Base-by-base conservation (phyloP, 1,140 invertebrate species). In the Pararge aegeria region DNA sequence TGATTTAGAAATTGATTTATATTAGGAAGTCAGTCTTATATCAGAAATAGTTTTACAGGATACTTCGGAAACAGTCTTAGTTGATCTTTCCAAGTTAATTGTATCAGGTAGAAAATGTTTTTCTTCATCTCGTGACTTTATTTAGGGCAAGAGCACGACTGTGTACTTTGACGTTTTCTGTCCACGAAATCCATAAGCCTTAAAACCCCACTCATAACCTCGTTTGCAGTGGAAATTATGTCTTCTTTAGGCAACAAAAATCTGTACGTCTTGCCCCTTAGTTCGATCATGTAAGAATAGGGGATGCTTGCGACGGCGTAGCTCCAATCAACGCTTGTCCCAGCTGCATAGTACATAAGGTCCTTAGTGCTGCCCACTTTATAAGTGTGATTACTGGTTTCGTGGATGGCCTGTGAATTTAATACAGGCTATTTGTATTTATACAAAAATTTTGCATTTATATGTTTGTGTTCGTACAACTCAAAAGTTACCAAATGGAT, bases 201-300 rank as follows among this genome's bases (percentile, higher is more conserved):
- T 1, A 93, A 57, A 5, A 94, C 77, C 1, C 93, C 93, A 53
- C 91, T 91, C 70, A 94, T 92, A 0, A 92, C 91, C 83, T 95
- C 94, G 38, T 87, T 62, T 1, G 91, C 92, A 6, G 94, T 94
- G 0, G 92, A 89, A 3, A 91, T 67, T 37, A 96, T 96, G 70
- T 94, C 91, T 21, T 89, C 78, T 37, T 93, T 92, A 0, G 95
- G 95, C 7, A 96, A 83, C 0, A 94, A 48, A 70, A 96, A 96
- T 5, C 94, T 94, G 15, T 88, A 75, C 7, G 80, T 74, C 53
- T 87, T 87, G 9, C 94, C 93, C 2, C 94, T 87, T n/a, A 96
- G 85, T 77, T 96, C 95, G 16, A 95, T 83, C 56, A 94, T 93
- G 64, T 93, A 96, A 0, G 93, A 89, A 63, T 95, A 94, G 15